Conservation (phyloP, 2,888 invertebrate genomes). For the Trachelus stipa region DNA sequence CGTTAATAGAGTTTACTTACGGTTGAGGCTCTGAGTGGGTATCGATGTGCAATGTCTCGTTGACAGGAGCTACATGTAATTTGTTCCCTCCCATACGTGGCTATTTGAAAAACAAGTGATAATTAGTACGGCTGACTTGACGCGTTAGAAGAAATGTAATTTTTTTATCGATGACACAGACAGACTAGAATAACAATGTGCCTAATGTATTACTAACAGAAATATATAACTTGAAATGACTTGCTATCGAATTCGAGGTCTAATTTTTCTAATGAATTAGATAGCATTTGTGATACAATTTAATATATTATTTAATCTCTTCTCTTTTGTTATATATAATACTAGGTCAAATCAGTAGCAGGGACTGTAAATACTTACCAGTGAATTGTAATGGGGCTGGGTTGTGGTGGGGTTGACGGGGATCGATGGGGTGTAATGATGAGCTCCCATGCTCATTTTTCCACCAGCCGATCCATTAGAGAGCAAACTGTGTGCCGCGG, state of each 20-base stretch:
- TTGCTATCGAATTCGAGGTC: not conserved
- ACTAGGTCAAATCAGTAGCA: not conserved
- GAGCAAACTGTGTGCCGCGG: constrained; percentile 83
- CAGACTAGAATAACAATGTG: not conserved
- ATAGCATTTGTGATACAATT: not conserved
- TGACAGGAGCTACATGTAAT: constrained; percentile 67
- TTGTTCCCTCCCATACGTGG: constrained; percentile 63
- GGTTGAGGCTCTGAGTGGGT: constrained; percentile 88
- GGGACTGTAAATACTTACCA: constrained; percentile 45
- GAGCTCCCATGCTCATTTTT: constrained; percentile 77
- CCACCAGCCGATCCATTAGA: constrained; percentile 74
- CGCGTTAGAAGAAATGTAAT: not conserved
- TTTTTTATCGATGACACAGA: not conserved
- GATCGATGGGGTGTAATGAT: constrained; percentile 77
- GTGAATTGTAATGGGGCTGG: constrained; percentile 68
- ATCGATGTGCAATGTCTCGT: constrained; percentile 87
- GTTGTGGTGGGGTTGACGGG: constrained; percentile 67
- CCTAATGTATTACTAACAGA: not conserved
- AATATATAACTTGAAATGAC: not conserved
- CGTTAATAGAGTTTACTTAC: constrained; percentile 71
- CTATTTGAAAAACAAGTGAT: constrained; percentile 36
- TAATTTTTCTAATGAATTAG: not conserved
- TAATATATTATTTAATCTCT: not conserved
- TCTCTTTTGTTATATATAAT: not conserved
- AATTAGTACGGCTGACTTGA: constrained; percentile 1